phyloP scores from a whole-genome alignment of 1,140 invertebrate genomes.

The Homalodisca vitripennis region DNA sequence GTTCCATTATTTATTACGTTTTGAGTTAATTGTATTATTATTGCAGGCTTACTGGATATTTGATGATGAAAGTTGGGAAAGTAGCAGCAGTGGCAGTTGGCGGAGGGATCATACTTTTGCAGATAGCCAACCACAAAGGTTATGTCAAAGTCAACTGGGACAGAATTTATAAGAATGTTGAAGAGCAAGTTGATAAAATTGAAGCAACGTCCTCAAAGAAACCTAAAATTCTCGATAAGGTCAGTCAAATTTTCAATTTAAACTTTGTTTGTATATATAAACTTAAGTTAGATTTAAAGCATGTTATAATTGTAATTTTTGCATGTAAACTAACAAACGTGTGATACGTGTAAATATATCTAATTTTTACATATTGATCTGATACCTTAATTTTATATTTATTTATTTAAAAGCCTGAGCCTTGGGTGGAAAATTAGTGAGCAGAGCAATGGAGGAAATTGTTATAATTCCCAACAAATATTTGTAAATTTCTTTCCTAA shows the following conservation, averaged over 20 bases:
- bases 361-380: no score
- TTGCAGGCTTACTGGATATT: slow-evolving; percentile 80
- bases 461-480: no score
- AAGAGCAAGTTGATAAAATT: slow-evolving; percentile 78
- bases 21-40: slow-evolving; percentile 3
- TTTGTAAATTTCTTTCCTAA: no score
- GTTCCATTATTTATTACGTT: no score
- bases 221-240: slow-evolving; percentile 76
- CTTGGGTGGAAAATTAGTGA: no score
- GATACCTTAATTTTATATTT: no score
- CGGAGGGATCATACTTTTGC: slow-evolving; percentile 82
- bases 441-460: no score
- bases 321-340: no score
- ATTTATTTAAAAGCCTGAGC: no score
- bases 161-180: slow-evolving; percentile 76
- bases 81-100: slow-evolving; percentile 84
- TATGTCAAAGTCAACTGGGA: slow-evolving; percentile 91
- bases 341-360: no score
- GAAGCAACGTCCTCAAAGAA: slow-evolving; percentile 72
- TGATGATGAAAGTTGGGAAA: slow-evolving; percentile 91
- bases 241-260: slow-evolving; percentile 47
- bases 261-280: not conserved
- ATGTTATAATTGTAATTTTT: no score
- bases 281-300: no score
- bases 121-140: slow-evolving; percentile 89